Evolutionary conservation across 2,888 invertebrate species (phyloP), one percentile per base, ranked within the genome.

Genomic region (Phyto melanocephala): DNA sequence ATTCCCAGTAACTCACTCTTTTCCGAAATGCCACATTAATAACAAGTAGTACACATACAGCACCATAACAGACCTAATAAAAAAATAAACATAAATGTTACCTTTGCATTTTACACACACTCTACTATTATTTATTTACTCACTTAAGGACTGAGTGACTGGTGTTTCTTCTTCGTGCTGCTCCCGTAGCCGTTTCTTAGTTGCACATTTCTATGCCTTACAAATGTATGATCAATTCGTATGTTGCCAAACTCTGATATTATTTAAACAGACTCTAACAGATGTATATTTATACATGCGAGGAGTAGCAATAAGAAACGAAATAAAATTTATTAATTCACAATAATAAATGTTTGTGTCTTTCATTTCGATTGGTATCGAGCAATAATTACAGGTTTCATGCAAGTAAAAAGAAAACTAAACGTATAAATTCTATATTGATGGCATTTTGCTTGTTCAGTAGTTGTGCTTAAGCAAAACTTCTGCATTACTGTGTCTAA

Each of bases 361-460:
- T 90, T 88, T 89, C 89, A 89, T 90, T 91, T 90, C 81, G 90
- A 91, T 90, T 91, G 88, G 90, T 90, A 91, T 90, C 91, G 89
- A 90, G 87, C 88, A 88, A 90, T 90, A 90, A 90, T 90, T 91
- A 90, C 87, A 88, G 88, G 91, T 88, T 91, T 85, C 85, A 85
- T 80, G 77, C 86, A 84, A 84, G 82, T 75, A 63, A 52, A 50
- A 79, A 82, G n/a, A n/a, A n/a, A n/a, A n/a, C n/a, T n/a, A n/a
- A n/a, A 81, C 81, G 71, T 71, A 79, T 63, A 76, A 81, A 84
- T 74, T 80, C 80, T 22, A 72, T 70, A 67, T 58, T 76, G 60
- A 52, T 24, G 52, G 45, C 45, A 63, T 20, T 60, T 62, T 77
- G 6, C 28, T 37, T 70, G 24, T n/a, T n/a, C 52, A 35, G 10